Conservation (phyloP, 2,113 vertebrate species). For the Atherinomorus stipes region DNA sequence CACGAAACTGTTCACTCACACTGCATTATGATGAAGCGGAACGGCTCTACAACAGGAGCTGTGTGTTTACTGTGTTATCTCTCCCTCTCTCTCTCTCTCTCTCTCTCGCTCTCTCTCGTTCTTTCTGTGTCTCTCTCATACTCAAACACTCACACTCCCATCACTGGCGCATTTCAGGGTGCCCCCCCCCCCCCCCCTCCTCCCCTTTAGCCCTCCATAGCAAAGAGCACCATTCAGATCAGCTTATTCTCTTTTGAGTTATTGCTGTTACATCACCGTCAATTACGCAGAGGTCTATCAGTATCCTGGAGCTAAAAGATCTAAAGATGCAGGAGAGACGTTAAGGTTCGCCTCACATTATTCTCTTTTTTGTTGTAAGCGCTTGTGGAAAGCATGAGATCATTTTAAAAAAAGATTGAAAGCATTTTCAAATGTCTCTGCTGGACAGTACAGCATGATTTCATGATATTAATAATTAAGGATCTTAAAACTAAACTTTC, state of each 20-base stretch:
- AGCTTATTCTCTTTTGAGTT: conserved; percentile 21
- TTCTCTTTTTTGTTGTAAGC: too few species aligned
- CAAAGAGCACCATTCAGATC: conserved; percentile 43
- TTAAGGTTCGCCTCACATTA: neutral
- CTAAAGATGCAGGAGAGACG: conserved; percentile 26
- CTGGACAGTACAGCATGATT: neutral
- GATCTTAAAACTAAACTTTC: too few species aligned
- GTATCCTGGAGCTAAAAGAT: conserved; percentile 40
- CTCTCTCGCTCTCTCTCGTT: neutral
- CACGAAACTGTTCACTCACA: conserved; percentile 52
- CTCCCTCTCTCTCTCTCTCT: neutral
- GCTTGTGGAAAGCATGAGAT: too few species aligned
- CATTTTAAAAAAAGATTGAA: too few species aligned
- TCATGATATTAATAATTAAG: too few species aligned
- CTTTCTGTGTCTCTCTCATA: neutral
- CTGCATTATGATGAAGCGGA: conserved; percentile 48
- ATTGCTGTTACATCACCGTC: conserved; percentile 58
- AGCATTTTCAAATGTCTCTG: neutral
- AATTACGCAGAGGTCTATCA: conserved; percentile 30
- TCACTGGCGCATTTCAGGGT: conserved; percentile 48
- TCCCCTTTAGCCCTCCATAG: conserved; percentile 18
- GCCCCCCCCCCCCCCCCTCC: too few species aligned
- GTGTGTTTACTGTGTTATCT: conserved; percentile 45
- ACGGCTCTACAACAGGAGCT: conserved; percentile 47
- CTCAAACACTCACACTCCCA: conserved; percentile 16